Conservation (phyloP, 2,888 invertebrate species). For the Cinara cedri region DNA sequence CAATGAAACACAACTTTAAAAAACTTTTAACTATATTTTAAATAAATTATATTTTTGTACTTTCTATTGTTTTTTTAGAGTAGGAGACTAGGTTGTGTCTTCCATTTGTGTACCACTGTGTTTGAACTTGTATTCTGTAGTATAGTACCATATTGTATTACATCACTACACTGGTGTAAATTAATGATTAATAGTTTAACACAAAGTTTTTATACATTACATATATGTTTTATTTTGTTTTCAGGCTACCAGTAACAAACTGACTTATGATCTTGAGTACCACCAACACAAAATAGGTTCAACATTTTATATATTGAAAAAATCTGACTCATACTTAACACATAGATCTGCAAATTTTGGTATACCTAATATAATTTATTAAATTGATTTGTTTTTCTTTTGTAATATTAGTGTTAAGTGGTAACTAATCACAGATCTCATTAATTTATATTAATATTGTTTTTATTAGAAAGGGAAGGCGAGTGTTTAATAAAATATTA, state of each 20-base stretch:
- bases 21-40: not conserved
- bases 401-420: slow-evolving; percentile 53
- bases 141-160: slow-evolving; percentile 8
- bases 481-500: slow-evolving; percentile 42
- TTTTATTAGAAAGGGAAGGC: slow-evolving; percentile 40
- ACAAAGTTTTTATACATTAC: not conserved
- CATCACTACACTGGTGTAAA: not conserved
- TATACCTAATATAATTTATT: slow-evolving; percentile 43
- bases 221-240: slow-evolving; percentile 21
- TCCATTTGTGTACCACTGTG: too few species aligned
- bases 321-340: slow-evolving; percentile 46
- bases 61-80: not conserved
- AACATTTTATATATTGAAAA: slow-evolving; percentile 36
- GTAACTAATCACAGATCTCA: slow-evolving; percentile 55
- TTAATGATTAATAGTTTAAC: slow-evolving; percentile 6
- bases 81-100: too few species aligned
- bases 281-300: slow-evolving; percentile 50
- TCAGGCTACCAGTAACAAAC: slow-evolving; percentile 31
- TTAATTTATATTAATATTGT: slow-evolving; percentile 54
- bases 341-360: slow-evolving; percentile 54
- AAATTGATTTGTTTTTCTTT: slow-evolving; percentile 51
- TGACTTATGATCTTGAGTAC: slow-evolving; percentile 45
- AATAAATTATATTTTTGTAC: not conserved
- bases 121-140: not conserved
- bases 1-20: not conserved